Evolutionary conservation across 2,888 invertebrate species (phyloP), one percentile per base, ranked within the genome.

Genomic region (Nomada hirtipes): DNA sequence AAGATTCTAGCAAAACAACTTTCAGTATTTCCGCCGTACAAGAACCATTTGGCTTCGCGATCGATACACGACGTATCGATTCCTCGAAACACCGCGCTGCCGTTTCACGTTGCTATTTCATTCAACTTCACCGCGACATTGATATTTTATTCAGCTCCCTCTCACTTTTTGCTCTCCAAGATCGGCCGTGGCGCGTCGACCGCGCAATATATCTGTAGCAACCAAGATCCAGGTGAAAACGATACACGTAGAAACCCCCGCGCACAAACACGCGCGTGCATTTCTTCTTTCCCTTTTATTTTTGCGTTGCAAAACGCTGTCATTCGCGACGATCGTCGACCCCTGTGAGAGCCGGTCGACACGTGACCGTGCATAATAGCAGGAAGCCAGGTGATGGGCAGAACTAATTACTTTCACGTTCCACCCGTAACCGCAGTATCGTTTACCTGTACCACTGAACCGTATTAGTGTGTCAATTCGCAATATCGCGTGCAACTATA

Each of bases 371-470:
- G 69, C 69, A 80, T 82, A 83, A 83, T 79, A 74, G 78, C 79
- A 85, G 85, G 86, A 86, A 86, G 85, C 82, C 57, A 74, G 73
- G 59, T 71, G 87, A 87, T 87, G 85, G 86, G 76, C 85, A 82
- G 79, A 79, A 86, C 87, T 87, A 87, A 87, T 87, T 87, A 86
- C 86, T 78, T 80, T 77, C 78, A 26, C 86, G 86, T 87, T 82
- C 73, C 79, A 69, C 74, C 74, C 44, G 65, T 76, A 74, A 70
- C 50, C 76, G 67, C 73, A 53, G 61, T 29, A 47, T 20, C 67
- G 73, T 81, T 74, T 60, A 77, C 79, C 72, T 74, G 63, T 53
- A 65, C 70, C 53, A 52, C 77, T 69, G 57, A 59, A 72, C 60
- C 60, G 53, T 64, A 67, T 72, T 70, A 61, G 63, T 26, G 60